Evolutionary conservation across 2,888 invertebrate species (phyloP).

Genomic region (Agriopis leucophaearia): DNA sequence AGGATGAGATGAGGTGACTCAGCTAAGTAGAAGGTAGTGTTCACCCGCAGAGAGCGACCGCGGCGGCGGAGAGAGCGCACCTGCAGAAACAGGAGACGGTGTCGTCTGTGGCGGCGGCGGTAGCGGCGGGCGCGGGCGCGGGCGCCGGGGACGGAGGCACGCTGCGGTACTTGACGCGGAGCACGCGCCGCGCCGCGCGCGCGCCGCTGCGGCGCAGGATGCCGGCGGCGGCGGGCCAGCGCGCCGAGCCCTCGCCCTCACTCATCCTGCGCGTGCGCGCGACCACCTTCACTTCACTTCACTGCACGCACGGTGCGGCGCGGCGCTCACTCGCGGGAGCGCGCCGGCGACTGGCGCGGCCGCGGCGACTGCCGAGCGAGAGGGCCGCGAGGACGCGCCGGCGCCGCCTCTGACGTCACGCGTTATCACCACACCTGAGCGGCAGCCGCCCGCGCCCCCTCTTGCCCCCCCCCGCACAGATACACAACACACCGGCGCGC

Average conservation of each 20-base stretch:
- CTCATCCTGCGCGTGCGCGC: slow-evolving; percentile 63
- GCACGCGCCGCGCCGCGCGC: slow-evolving; percentile 70
- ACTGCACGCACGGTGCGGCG: slow-evolving; percentile 55
- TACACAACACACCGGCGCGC: too few relatives aligned
- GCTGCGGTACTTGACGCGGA: slow-evolving; percentile 78
- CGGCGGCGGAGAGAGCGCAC: slow-evolving; percentile 73
- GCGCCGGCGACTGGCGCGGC: slow-evolving; percentile 1
- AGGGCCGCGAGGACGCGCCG: slow-evolving; percentile 11
- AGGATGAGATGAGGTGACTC: background rate
- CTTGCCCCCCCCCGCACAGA: too few relatives aligned
- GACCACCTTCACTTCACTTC: slow-evolving; percentile 57
- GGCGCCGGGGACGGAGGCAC: slow-evolving; percentile 61
- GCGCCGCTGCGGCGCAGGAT: slow-evolving; percentile 74
- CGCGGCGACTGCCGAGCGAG: too few relatives aligned
- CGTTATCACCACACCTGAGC: background rate
- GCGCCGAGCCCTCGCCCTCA: slow-evolving; percentile 50
- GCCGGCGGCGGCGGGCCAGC: slow-evolving; percentile 75
- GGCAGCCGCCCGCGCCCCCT: background rate
- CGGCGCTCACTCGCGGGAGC: slow-evolving; percentile 46
- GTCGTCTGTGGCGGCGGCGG: slow-evolving; percentile 88
- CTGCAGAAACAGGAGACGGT: slow-evolving; percentile 94
- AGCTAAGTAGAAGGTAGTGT: slow-evolving; percentile 11
- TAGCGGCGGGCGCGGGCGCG: slow-evolving; percentile 55
- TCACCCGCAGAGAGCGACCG: slow-evolving; percentile 24
- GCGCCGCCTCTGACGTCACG: slow-evolving; percentile 38